phyloP scores from a whole-genome alignment of 2,113 vertebrate genomes.

The Megaceryle maxima region DNA sequence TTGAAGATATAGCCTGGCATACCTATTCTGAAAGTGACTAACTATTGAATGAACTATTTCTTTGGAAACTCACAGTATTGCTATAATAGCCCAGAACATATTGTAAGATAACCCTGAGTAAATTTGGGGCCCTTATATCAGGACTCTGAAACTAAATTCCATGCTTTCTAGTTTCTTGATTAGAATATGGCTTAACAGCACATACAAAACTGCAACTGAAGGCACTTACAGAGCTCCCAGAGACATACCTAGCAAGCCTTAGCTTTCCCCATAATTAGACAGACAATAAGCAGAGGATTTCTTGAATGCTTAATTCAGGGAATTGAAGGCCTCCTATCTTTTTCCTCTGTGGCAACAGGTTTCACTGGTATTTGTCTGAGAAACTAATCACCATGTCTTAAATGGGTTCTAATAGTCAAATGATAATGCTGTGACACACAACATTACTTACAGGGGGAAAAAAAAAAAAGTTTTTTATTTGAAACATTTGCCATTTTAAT shows the following conservation, averaged over 20 bases:
- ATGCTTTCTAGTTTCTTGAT: background rate
- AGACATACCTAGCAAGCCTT: background rate
- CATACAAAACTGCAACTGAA: background rate
- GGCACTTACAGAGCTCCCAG: background rate
- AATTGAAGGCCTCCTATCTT: background rate
- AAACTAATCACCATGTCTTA: background rate
- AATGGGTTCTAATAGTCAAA: background rate
- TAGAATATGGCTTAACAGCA: background rate
- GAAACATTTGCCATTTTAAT: background rate
- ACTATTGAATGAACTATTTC: background rate
- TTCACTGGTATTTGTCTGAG: background rate
- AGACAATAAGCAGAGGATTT: background rate
- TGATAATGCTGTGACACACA: background rate
- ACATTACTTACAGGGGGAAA: background rate
- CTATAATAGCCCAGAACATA: background rate
- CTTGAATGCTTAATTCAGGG: background rate
- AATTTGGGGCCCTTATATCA: background rate
- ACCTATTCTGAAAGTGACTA: background rate
- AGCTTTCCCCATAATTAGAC: background rate
- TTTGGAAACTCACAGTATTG: background rate
- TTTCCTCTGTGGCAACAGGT: background rate
- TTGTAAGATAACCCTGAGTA: background rate
- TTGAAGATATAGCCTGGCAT: background rate
- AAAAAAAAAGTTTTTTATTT: background rate
- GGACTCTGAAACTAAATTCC: background rate